phyloP scores from a whole-genome alignment of 2,797 vertebrate genomes.

The Phataginus tetradactyla region DNA sequence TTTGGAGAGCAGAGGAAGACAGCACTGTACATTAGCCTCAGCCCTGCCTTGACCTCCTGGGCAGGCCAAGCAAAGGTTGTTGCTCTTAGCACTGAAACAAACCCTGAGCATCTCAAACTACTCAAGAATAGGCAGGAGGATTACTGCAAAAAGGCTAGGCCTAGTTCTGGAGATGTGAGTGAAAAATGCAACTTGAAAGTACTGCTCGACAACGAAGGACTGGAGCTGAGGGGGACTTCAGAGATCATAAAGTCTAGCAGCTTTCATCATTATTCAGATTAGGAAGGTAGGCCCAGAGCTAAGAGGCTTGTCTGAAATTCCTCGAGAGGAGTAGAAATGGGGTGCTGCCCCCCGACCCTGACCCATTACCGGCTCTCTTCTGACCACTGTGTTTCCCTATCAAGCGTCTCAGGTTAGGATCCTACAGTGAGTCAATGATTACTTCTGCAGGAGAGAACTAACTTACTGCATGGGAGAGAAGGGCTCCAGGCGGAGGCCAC shows the following conservation, averaged over 20 bases:
- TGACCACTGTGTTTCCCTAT: no score
- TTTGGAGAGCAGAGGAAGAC: neutral
- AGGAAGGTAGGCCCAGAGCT: neutral
- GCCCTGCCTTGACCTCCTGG: neutral
- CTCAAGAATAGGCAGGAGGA: neutral
- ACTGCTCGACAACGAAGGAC: neutral
- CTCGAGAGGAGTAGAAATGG: neutral
- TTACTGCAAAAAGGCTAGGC: neutral
- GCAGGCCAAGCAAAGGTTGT: neutral
- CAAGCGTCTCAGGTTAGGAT: neutral
- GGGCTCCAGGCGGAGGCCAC: neutral
- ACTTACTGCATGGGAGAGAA: neutral
- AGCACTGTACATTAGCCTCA: neutral
- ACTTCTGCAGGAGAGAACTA: neutral
- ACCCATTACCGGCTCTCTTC: neutral
- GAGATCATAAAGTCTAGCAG: neutral
- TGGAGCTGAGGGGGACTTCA: no score
- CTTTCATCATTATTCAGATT: neutral
- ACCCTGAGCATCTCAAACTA: neutral
- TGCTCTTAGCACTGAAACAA: neutral
- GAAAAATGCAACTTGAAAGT: neutral
- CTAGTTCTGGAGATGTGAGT: neutral
- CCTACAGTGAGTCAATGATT: neutral
- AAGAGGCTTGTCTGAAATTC: neutral
- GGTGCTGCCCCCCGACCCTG: neutral